Conservation (phyloP, 2,113 vertebrate genomes). For the Callopanchax toddi region DNA sequence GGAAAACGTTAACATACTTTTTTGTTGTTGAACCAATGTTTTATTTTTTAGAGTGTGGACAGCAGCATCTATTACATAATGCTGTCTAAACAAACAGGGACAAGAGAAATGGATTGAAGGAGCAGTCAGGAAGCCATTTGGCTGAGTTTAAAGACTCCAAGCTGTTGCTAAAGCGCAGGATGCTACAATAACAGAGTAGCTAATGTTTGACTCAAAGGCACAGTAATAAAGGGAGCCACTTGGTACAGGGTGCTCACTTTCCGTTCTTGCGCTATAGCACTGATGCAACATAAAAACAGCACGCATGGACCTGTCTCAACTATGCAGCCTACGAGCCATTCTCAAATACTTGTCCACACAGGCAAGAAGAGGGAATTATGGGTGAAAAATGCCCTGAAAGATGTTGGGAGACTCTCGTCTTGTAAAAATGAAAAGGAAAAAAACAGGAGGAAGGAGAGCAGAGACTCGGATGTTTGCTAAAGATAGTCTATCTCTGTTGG, state of each 20-base stretch:
- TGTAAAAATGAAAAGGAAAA: not conserved
- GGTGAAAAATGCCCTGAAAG: constrained; percentile 4
- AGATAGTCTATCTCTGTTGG: constrained; percentile 15
- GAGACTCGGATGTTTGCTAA: constrained; percentile 11
- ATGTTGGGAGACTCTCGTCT: constrained; percentile 4
- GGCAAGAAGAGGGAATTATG: constrained; percentile 32
- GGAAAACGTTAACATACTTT: not conserved
- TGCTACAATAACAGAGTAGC: not conserved
- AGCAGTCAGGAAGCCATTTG: not conserved
- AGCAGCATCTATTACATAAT: constrained; percentile 19
- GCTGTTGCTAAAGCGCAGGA: constrained; percentile 2
- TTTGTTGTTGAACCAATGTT: constrained; percentile 13
- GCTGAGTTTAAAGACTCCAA: constrained; percentile 1
- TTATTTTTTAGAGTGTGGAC: constrained; percentile 25
- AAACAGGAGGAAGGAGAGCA: constrained; percentile 12
- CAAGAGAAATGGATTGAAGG: constrained; percentile 21
- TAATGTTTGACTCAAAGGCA: constrained; percentile 8
- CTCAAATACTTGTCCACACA: constrained; percentile 70
- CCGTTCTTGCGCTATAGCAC: not conserved
- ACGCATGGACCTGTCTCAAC: constrained; percentile 73
- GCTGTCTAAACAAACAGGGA: constrained; percentile 15
- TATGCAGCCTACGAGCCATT: constrained; percentile 62
- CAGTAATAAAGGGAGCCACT: constrained; percentile 8
- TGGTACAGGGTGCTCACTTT: constrained; percentile 3
- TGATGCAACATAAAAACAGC: constrained; percentile 58